phyloP scores from a whole-genome alignment of 2,888 invertebrate genomes.

The Ophion obscuratus region DNA sequence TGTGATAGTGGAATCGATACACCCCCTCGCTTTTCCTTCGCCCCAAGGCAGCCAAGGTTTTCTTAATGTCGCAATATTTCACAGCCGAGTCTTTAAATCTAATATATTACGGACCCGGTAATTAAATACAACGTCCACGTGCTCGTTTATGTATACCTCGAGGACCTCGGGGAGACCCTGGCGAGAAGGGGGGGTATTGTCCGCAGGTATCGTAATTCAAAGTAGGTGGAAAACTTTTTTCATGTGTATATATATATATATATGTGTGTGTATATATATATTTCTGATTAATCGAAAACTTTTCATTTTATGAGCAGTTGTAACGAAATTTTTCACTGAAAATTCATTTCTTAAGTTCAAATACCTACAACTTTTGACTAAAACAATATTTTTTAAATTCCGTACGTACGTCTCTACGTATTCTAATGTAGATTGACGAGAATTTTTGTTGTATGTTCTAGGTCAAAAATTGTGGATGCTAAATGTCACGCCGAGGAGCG shows the following conservation, averaged over 20 bases:
- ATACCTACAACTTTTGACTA: too few relatives aligned
- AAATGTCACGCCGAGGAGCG: too few relatives aligned
- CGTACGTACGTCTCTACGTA: too few relatives aligned
- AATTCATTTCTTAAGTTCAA: too few relatives aligned
- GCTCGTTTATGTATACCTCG: constrained; percentile 16
- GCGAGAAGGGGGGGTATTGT: constrained; percentile 58
- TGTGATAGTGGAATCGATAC: constrained; percentile 38
- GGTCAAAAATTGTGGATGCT: too few relatives aligned
- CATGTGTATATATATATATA: not conserved
- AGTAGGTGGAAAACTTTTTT: constrained; percentile 53
- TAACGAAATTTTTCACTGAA: too few relatives aligned
- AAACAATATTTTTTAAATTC: too few relatives aligned
- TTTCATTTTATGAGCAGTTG: too few relatives aligned
- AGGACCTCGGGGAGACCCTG: not conserved
- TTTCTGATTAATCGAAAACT: too few relatives aligned
- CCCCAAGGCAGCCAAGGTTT: constrained; percentile 69
- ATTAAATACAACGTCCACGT: constrained; percentile 81
- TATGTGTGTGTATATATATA: not conserved
- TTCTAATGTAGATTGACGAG: too few relatives aligned
- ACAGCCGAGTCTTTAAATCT: constrained; percentile 82
- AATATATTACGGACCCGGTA: constrained; percentile 81
- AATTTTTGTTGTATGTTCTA: too few relatives aligned
- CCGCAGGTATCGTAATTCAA: constrained; percentile 51
- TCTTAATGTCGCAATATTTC: constrained; percentile 82
- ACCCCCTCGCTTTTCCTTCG: constrained; percentile 9